These are phyloP conservation scores for Fulica atra DNA, from an alignment of 2,113 vertebrate species.

Conservation along the genomic window DNA sequence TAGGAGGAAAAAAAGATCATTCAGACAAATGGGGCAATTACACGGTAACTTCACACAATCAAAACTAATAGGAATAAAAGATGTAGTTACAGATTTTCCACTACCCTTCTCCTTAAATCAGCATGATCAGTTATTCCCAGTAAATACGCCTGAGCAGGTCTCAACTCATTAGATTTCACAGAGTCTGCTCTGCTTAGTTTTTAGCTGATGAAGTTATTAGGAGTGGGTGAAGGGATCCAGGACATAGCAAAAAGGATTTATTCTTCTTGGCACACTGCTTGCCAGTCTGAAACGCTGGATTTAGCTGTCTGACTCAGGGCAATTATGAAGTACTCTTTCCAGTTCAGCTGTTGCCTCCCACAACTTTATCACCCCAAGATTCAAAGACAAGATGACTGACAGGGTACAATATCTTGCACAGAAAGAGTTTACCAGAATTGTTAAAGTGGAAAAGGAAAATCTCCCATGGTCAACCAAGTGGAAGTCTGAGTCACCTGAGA, in stretches of 20 bases:
- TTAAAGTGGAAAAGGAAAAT: slow-evolving; percentile 19
- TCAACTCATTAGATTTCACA: slow-evolving; percentile 34
- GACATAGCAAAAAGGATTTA: slow-evolving; percentile 54
- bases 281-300: slow-evolving; percentile 43
- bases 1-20: slow-evolving; percentile 29
- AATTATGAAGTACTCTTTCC: slow-evolving; percentile 60
- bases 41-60: slow-evolving; percentile 49
- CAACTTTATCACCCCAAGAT: slow-evolving; percentile 41
- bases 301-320: slow-evolving; percentile 64
- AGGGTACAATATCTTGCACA: background rate
- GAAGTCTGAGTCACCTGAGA: background rate
- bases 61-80: slow-evolving; percentile 54
- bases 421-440: background rate
- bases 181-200: slow-evolving; percentile 29
- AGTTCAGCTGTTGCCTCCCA: slow-evolving; percentile 64
- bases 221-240: slow-evolving; percentile 46
- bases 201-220: slow-evolving; percentile 49
- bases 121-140: slow-evolving; percentile 26
- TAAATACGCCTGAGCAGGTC: slow-evolving; percentile 6
- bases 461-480: background rate
- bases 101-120: slow-evolving; percentile 39
- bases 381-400: slow-evolving; percentile 45
- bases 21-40: slow-evolving; percentile 57
- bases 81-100: slow-evolving; percentile 39
- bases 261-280: slow-evolving; percentile 31